These are phyloP conservation scores for Poecilobothrus nobilitatus DNA, from an alignment of 2,888 invertebrate genomes.

Conservation along the genomic window DNA sequence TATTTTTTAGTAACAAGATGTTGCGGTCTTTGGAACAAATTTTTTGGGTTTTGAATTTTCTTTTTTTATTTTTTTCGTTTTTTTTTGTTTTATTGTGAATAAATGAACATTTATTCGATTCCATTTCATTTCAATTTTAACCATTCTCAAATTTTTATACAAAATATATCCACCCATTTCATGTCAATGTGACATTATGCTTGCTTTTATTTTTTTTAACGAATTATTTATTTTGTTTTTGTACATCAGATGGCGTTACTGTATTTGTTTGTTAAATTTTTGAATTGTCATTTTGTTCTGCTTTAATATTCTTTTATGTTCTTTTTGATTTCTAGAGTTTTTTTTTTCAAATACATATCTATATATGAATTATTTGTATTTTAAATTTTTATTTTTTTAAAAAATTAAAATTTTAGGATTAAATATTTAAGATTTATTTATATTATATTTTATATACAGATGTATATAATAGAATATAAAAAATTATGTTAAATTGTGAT, in stretches of 20 bases:
- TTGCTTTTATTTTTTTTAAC: not conserved
- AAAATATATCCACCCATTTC: constrained; percentile 17
- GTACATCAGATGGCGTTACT: not conserved
- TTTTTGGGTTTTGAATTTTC: not conserved
- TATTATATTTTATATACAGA: no score
- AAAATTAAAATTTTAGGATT: no score
- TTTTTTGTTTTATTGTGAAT: not conserved
- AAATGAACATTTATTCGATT: not conserved
- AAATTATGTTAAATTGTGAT: no score
- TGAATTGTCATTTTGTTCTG: no score
- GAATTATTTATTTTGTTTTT: not conserved
- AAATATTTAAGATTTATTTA: no score
- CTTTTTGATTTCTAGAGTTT: no score
- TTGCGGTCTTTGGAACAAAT: constrained; percentile 8
- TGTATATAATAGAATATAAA: no score
- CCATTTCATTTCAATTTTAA: not conserved
- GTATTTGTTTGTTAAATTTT: not conserved
- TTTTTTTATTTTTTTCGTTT: not conserved
- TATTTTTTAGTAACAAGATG: constrained; percentile 15
- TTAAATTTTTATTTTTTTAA: no score
- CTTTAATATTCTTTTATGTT: no score
- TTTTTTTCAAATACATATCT: no score
- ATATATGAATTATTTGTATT: no score
- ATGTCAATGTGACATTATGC: constrained; percentile 12
- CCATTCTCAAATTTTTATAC: not conserved